Percentiles rank a stretch among this genome's conserved stretches.
phyloP scores from a whole-genome alignment of 2,888 invertebrate species.

The Phyllotreta cruciferae region DNA sequence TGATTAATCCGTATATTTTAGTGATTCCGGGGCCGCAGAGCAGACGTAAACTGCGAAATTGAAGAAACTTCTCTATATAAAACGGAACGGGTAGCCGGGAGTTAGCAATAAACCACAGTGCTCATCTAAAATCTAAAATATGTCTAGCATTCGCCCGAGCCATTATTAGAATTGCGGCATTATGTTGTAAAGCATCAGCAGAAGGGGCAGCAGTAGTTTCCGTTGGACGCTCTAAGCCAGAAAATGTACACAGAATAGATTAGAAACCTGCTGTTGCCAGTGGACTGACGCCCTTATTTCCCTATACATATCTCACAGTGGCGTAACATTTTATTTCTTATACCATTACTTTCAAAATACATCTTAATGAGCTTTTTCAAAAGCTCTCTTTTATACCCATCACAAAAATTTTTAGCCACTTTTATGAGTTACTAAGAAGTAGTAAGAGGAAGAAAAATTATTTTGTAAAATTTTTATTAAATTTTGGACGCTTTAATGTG shows the following conservation, averaged over 20 bases:
- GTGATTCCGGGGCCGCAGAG: conserved; percentile 12
- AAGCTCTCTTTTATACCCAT: too few species aligned
- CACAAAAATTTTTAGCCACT: too few species aligned
- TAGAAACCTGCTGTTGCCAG: conserved; percentile 43
- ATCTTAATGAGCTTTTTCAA: not conserved
- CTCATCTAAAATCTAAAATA: conserved; percentile 47
- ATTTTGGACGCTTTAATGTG: too few species aligned
- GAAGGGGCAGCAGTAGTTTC: conserved; percentile 49
- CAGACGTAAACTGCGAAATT: conserved; percentile 8
- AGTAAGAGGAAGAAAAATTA: too few species aligned
- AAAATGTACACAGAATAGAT: conserved; percentile 48
- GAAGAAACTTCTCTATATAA: conserved; percentile 35
- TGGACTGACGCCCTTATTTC: conserved; percentile 24
- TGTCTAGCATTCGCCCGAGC: conserved; percentile 46
- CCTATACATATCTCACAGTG: conserved; percentile 15
- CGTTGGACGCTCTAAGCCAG: conserved; percentile 46
- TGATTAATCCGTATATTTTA: conserved; percentile 20
- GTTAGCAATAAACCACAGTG: conserved; percentile 40
- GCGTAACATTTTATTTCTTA: conserved; percentile 11
- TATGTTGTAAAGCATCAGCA: conserved; percentile 46
- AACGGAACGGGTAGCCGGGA: conserved; percentile 24
- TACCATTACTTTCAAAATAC: not conserved
- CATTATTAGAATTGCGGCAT: conserved; percentile 51
- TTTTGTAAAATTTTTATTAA: too few species aligned
- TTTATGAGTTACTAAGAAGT: too few species aligned